A percentile compares a stretch with the other conserved stretches of the same genome.
phyloP scores from a whole-genome alignment of 1,140 invertebrate genomes.

The Protaetia brevitarsis region DNA sequence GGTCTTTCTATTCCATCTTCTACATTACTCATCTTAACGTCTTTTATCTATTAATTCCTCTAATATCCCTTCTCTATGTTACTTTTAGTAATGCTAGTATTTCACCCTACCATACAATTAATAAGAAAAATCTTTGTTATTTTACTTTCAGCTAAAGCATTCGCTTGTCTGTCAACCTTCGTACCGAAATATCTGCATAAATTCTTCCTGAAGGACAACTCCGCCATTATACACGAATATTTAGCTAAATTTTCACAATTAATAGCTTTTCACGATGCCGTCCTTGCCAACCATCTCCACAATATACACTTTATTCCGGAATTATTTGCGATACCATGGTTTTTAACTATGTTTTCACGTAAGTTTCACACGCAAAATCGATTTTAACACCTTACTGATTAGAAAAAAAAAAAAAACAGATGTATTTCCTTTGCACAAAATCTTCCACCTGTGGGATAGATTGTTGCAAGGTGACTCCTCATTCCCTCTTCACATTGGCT shows the following conservation, averaged over 20 bases:
- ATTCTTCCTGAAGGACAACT: slow-evolving; percentile 99
- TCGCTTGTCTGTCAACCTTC: slow-evolving; percentile 89
- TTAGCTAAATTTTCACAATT: slow-evolving; percentile 95
- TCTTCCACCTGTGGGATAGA: slow-evolving; percentile 97
- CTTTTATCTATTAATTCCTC: too few species aligned
- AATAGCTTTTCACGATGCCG: slow-evolving; percentile 92
- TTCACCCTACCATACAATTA: not conserved
- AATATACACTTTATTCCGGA: slow-evolving; percentile 96
- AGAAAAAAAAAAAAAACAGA: slow-evolving; percentile 54
- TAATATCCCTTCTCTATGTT: not conserved
- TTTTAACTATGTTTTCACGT: slow-evolving; percentile 99
- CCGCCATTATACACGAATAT: slow-evolving; percentile 95
- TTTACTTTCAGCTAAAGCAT: slow-evolving; percentile 77
- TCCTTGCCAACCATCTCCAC: slow-evolving; percentile 86
- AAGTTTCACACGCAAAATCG: slow-evolving; percentile 51
- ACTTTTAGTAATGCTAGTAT: not conserved
- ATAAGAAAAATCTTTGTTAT: not conserved
- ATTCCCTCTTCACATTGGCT: slow-evolving; percentile 92
- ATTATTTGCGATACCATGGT: slow-evolving; percentile 99
- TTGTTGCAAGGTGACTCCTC: slow-evolving; percentile 89
- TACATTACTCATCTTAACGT: too few species aligned
- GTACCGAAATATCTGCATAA: slow-evolving; percentile 96
- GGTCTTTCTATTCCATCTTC: too few species aligned
- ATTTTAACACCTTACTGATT: not conserved
- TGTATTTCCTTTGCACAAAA: slow-evolving; percentile 97